These are phyloP conservation scores for Erynnis tages DNA, from an alignment of 2,888 invertebrate genomes.

Conservation along the genomic window DNA sequence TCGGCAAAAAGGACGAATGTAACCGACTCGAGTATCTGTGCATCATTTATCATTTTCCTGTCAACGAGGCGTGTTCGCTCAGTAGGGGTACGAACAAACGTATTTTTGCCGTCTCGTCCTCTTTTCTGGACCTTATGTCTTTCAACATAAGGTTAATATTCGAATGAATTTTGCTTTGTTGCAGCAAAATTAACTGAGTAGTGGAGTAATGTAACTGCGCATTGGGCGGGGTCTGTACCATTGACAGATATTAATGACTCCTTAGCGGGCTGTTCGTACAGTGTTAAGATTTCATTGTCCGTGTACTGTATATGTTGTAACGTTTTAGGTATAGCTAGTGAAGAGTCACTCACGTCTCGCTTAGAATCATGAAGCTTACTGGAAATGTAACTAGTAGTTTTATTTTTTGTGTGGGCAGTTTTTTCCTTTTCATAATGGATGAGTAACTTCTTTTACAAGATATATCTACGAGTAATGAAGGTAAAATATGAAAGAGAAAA, in stretches of 20 bases:
- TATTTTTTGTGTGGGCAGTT: too few species aligned
- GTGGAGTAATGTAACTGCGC: constrained; percentile 58
- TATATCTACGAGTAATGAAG: too few species aligned
- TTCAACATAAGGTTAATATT: constrained; percentile 38
- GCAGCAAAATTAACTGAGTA: constrained; percentile 29
- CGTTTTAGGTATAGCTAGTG: too few species aligned
- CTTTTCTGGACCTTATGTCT: constrained; percentile 26
- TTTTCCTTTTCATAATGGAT: too few species aligned
- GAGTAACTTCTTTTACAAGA: too few species aligned
- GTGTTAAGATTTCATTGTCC: neutral
- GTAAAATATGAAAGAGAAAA: too few species aligned
- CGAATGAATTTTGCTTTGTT: constrained; percentile 28
- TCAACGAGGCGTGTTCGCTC: constrained; percentile 33
- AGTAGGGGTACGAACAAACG: too few species aligned
- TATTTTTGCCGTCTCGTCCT: neutral
- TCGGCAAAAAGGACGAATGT: too few species aligned
- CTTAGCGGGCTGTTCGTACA: neutral
- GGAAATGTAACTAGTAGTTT: too few species aligned
- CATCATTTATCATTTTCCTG: constrained; percentile 38
- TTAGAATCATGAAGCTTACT: too few species aligned
- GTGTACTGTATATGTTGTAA: too few species aligned
- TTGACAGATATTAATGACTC: constrained; percentile 71
- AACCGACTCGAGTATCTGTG: constrained; percentile 1
- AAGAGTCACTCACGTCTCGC: too few species aligned
- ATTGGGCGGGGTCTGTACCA: constrained; percentile 58